Percentiles rank a stretch among this genome's conserved stretches.
Conservation (phyloP, 2,888 invertebrate genomes). For the Tinea semifulvella region DNA sequence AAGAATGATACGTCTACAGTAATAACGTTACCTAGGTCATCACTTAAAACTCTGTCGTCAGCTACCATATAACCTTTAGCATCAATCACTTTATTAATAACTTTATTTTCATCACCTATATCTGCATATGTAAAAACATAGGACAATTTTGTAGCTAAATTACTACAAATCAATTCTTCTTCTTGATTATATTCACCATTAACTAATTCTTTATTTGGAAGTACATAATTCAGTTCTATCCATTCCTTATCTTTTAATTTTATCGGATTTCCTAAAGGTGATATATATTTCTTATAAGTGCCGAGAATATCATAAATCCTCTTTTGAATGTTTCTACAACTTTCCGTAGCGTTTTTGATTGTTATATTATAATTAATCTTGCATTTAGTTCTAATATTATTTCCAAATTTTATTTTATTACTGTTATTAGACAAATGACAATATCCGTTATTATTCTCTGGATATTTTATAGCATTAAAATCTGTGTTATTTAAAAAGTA, state of each 20-base stretch:
- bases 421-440: slow-evolving; percentile 41
- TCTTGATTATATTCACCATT: slow-evolving; percentile 33
- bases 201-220: not conserved
- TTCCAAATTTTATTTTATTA: slow-evolving; percentile 53
- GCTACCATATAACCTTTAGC: slow-evolving; percentile 25
- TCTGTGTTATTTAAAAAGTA: slow-evolving; percentile 32
- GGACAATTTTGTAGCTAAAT: slow-evolving; percentile 37
- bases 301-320: slow-evolving; percentile 29
- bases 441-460: slow-evolving; percentile 44
- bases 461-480: slow-evolving; percentile 29
- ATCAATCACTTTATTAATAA: slow-evolving; percentile 36
- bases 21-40: slow-evolving; percentile 33
- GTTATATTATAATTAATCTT: slow-evolving; percentile 21
- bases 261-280: slow-evolving; percentile 45
- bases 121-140: slow-evolving; percentile 36
- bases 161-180: slow-evolving; percentile 36
- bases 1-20: slow-evolving; percentile 45
- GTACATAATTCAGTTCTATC: slow-evolving; percentile 21
- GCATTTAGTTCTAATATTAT: slow-evolving; percentile 56
- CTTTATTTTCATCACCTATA: slow-evolving; percentile 24
- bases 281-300: slow-evolving; percentile 30
- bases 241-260: slow-evolving; percentile 36
- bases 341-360: slow-evolving; percentile 24
- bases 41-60: slow-evolving; percentile 30
- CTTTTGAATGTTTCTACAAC: slow-evolving; percentile 38